Percentiles rank a stretch among this genome's conserved stretches.
These are phyloP conservation scores for Rhinella marina DNA, from an alignment of 2,797 vertebrate species.

Conservation along the genomic window DNA sequence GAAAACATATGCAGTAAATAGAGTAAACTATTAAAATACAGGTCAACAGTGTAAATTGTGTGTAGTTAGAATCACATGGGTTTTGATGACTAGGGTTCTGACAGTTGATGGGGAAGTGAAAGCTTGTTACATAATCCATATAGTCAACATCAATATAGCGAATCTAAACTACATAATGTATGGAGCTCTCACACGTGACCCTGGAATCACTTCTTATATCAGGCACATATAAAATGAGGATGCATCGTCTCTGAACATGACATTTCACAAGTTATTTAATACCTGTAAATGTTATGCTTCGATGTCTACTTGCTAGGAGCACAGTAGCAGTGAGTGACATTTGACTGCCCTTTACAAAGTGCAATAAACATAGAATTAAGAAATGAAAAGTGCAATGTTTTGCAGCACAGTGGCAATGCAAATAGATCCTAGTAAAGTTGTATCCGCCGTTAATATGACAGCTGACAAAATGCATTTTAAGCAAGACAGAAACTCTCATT, in stretches of 20 bases:
- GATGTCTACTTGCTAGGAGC: neutral
- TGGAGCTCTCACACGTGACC: neutral
- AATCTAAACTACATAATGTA: neutral
- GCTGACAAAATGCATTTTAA: slow-evolving; percentile 45
- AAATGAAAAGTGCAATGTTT: slow-evolving; percentile 20
- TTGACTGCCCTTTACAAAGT: slow-evolving; percentile 26
- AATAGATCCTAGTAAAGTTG: neutral
- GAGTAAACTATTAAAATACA: neutral
- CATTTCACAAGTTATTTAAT: neutral
- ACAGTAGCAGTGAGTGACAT: neutral
- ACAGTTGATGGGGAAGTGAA: no score
- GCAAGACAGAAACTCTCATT: slow-evolving; percentile 37
- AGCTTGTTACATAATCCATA: no score
- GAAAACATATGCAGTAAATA: neutral
- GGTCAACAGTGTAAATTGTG: neutral
- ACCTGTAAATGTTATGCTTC: neutral
- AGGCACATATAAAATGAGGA: neutral
- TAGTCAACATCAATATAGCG: neutral
- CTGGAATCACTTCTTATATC: neutral
- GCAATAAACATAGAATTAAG: neutral
- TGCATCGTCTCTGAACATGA: neutral
- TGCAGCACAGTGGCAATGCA: neutral
- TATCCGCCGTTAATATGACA: slow-evolving; percentile 35
- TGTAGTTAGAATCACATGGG: no score
- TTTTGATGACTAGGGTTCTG: no score